These are phyloP conservation scores for Sphaerophoria taeniata DNA, from an alignment of 2,888 invertebrate genomes.

Conservation along the genomic window DNA sequence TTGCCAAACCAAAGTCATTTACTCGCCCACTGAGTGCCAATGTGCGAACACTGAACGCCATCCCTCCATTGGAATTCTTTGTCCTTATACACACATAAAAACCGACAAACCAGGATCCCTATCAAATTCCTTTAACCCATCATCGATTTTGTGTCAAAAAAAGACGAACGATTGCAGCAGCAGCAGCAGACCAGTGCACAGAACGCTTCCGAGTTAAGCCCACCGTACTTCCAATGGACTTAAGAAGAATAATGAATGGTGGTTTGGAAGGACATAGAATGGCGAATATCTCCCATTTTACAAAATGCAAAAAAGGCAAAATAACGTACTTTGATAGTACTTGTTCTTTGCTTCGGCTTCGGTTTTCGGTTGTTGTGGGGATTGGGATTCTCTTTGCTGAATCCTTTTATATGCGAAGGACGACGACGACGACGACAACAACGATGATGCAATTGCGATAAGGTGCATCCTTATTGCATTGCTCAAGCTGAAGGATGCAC, in stretches of 20 bases:
- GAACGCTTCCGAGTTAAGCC: constrained; percentile 47
- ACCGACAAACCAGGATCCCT: constrained; percentile 50
- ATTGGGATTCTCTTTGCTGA: constrained; percentile 51
- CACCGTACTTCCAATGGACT: constrained; percentile 65
- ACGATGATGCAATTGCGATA: constrained; percentile 43
- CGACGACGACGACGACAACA: constrained; percentile 2
- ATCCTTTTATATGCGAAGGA: constrained; percentile 40
- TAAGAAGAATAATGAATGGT: constrained; percentile 72
- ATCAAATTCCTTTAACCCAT: constrained; percentile 66
- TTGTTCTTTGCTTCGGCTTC: constrained; percentile 6
- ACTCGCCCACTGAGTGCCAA: constrained; percentile 66
- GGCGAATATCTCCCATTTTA: constrained; percentile 48
- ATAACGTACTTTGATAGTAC: constrained; percentile 40
- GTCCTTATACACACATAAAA: constrained; percentile 38
- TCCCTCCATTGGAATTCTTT: background rate
- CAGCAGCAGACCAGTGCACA: constrained; percentile 44
- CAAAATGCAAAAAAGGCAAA: constrained; percentile 12
- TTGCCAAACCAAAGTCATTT: constrained; percentile 71
- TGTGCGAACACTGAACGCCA: constrained; percentile 52
- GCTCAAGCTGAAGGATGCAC: constrained; percentile 51
- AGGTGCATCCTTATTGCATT: constrained; percentile 58
- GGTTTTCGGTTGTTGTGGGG: constrained; percentile 62
- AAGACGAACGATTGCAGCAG: constrained; percentile 72
- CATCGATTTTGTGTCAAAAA: constrained; percentile 73
- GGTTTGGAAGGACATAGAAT: constrained; percentile 43